Percentiles rank a stretch among this genome's conserved stretches.
Conservation (phyloP, 2,113 vertebrate genomes). For the Daphoenositta chrysoptera region DNA sequence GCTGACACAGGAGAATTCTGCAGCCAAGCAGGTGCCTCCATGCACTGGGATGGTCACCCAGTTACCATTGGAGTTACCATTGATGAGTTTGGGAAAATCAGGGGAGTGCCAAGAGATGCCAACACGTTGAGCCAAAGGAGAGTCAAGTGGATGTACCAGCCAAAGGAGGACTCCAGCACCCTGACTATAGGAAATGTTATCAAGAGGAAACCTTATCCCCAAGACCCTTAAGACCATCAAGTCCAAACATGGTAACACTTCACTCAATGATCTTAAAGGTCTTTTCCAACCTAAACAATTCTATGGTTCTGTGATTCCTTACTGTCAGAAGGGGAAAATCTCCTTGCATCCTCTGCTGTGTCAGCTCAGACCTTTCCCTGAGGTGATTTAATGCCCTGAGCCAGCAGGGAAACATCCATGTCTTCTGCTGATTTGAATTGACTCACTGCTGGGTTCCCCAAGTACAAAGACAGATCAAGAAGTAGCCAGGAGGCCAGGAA, state of each 20-base stretch:
- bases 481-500: neutral
- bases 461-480: neutral
- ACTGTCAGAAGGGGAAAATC: neutral
- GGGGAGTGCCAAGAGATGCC: neutral
- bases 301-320: neutral
- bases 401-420: neutral
- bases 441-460: neutral
- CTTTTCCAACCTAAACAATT: neutral
- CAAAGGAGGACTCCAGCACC: neutral
- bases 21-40: neutral
- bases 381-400: neutral
- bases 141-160: neutral
- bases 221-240: neutral
- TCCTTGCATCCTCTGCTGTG: neutral
- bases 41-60: neutral
- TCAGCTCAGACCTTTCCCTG: neutral
- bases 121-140: neutral
- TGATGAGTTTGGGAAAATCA: neutral
- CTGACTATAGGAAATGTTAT: accelerated
- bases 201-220: neutral
- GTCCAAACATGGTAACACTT: neutral
- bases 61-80: accelerated
- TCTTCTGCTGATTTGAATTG: neutral
- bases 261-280: neutral
- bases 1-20: accelerated